Conservation (phyloP, 2,888 invertebrate species). For the Acrobasis suavella region DNA sequence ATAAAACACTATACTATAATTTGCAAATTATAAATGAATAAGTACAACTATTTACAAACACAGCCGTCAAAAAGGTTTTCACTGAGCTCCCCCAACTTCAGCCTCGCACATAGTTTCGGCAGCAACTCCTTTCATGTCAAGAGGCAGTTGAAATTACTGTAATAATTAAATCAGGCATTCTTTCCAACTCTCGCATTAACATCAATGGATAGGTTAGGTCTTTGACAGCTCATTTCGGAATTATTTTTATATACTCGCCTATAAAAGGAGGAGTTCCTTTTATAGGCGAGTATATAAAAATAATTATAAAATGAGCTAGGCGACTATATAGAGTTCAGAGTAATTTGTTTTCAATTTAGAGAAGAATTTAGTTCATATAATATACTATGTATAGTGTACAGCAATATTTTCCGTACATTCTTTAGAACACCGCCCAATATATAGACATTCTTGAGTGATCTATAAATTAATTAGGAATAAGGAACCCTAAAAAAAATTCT, state of each 20-base stretch:
- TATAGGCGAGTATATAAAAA: conserved; percentile 33
- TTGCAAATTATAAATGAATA: neutral
- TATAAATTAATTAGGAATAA: too few relatives aligned
- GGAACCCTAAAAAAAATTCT: too few relatives aligned
- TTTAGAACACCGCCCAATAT: too few relatives aligned
- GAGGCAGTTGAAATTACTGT: conserved; percentile 59
- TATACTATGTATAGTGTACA: too few relatives aligned
- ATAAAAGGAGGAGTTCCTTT: neutral
- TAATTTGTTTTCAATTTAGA: too few relatives aligned
- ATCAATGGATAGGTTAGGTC: conserved; percentile 51
- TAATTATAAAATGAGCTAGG: conserved; percentile 57
- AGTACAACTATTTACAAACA: neutral
- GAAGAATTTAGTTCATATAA: too few relatives aligned
- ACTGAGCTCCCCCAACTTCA: conserved; percentile 28
- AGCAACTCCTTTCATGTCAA: conserved; percentile 56
- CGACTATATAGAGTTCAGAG: neutral
- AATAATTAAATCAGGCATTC: conserved; percentile 72
- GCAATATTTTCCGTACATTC: too few relatives aligned
- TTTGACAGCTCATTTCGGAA: conserved; percentile 62
- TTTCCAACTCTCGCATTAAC: conserved; percentile 61
- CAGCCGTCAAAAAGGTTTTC: neutral
- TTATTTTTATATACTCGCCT: conserved; percentile 38
- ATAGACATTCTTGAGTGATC: too few relatives aligned
- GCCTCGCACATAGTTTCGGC: conserved; percentile 24
- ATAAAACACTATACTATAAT: neutral